phyloP scores from a whole-genome alignment of 2,888 invertebrate species.

The Oasisia sp. region DNA sequence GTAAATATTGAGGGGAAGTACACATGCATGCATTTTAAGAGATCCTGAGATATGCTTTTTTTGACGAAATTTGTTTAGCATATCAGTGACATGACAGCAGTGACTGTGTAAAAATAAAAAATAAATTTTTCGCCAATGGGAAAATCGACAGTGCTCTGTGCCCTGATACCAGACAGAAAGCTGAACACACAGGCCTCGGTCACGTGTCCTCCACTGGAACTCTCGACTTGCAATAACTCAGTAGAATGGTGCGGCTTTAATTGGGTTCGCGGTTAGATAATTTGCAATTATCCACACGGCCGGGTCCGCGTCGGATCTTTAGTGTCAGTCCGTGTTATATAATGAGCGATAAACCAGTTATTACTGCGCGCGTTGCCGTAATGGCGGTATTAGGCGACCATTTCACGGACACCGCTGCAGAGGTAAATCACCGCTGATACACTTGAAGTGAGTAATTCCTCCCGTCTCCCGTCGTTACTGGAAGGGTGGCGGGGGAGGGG shows the following conservation, averaged over 20 bases:
- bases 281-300: background rate
- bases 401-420: background rate
- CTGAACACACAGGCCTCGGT: too few species aligned
- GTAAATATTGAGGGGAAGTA: too few species aligned
- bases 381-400: background rate
- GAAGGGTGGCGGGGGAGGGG: background rate
- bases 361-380: background rate
- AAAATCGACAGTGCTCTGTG: too few species aligned
- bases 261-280: background rate
- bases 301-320: background rate
- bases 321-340: background rate
- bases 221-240: background rate
- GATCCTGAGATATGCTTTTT: too few species aligned
- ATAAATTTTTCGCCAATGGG: too few species aligned
- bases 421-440: background rate
- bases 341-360: background rate
- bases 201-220: background rate
- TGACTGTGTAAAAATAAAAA: too few species aligned
- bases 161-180: too few species aligned
- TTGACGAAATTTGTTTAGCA: too few species aligned
- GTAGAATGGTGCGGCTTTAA: background rate
- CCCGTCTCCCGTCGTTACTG: background rate
- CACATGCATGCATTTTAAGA: too few species aligned
- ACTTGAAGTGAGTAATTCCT: background rate
- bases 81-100: too few species aligned